Base-by-base conservation (phyloP, 2,888 invertebrate species). In the Malachius bipustulatus region DNA sequence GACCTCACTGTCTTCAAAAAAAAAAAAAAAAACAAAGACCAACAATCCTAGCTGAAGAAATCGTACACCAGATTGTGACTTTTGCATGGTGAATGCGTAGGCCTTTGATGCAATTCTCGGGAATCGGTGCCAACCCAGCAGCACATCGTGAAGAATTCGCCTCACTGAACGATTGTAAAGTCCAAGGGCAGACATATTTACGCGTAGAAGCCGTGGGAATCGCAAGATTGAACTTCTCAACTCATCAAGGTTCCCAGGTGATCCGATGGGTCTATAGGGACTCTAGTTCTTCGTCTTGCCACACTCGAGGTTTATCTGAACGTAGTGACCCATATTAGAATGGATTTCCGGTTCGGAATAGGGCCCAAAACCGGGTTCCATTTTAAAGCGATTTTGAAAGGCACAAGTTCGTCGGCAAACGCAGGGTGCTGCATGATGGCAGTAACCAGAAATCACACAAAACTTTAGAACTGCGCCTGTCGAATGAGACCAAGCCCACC, bases 1-100 rank as follows among this genome's bases (percentile, higher is more conserved):
- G 28, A 35, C 36, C 14, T 42, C 46, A 42, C 46, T 42, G 45
- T 52, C 50, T 37, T 52, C 45, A 37, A 51, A 51, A 43, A 54
- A 51, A 16, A 37, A 48, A 26, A 47, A 46, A 30, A 47, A 46
- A 36, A 42, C 26, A 30, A 41, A n/a, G n/a, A n/a, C n/a, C n/a
- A n/a, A n/a, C n/a, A n/a, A n/a, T n/a, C n/a, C n/a, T 34, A 3
- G 38, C 40, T 26, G 28, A 19, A n/a, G 42, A 42, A 16, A 46
- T 31, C 15, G 41, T 44, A 40, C 42, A 47, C 42, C 48, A 49
- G 32, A 47, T 44, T 19, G 46, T 51, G 12, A 48, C 46, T 32
- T 41, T 35, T 19, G n/a, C n/a, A n/a, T n/a, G 33, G 39, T 27
- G 36, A 41, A 38, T 51, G 46, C 8, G 50, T 37, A 30, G 47